Evolutionary conservation across 1,140 invertebrate genomes (phyloP).

Genomic region (Ectropis grisescens): DNA sequence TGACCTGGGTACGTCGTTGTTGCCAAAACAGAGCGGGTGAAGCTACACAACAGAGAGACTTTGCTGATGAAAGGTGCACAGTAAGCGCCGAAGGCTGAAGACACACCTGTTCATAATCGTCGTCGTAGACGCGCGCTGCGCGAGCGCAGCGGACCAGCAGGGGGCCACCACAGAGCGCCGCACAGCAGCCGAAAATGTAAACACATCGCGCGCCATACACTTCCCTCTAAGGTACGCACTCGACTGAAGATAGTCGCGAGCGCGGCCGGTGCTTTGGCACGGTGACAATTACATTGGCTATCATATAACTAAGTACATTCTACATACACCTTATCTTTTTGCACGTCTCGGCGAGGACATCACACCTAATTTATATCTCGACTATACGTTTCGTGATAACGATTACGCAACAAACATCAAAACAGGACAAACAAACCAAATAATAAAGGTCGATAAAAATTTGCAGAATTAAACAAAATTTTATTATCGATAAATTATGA

Average conservation of each 20-base stretch:
- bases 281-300: constrained; percentile 35
- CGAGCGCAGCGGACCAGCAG: constrained; percentile 53
- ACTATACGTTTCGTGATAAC: too few species aligned
- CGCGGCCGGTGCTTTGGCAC: constrained; percentile 53
- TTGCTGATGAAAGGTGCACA: constrained; percentile 31
- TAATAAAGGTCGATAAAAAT: too few species aligned
- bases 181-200: constrained; percentile 59
- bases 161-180: constrained; percentile 62
- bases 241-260: constrained; percentile 55
- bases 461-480: too few species aligned
- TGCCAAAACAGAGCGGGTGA: constrained; percentile 39
- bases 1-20: constrained; percentile 20
- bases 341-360: constrained; percentile 29
- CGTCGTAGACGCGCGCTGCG: constrained; percentile 44
- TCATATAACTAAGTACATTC: constrained; percentile 22
- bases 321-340: constrained; percentile 43
- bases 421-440: too few species aligned
- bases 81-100: constrained; percentile 28
- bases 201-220: constrained; percentile 64
- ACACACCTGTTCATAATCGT: constrained; percentile 66
- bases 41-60: constrained; percentile 34
- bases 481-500: too few species aligned
- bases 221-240: constrained; percentile 55
- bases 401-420: too few species aligned
- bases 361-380: not conserved